phyloP scores from a whole-genome alignment of 2,113 vertebrate species.

The Meleagris gallopavo region DNA sequence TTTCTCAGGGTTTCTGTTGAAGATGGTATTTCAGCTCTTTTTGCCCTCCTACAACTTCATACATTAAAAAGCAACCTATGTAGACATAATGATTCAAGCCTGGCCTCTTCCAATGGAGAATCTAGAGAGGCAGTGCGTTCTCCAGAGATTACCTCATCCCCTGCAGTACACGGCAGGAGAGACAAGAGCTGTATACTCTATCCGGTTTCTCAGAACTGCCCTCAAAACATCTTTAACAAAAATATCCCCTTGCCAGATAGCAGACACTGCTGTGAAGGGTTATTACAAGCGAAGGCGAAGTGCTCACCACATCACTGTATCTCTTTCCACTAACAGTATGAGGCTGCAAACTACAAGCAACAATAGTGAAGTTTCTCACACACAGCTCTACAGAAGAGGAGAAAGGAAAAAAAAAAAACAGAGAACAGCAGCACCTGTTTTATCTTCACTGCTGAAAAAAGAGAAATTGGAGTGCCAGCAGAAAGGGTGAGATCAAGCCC shows the following conservation, averaged over 20 bases:
- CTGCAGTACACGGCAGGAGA: background rate
- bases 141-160: background rate
- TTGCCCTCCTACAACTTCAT: background rate
- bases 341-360: background rate
- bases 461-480: background rate
- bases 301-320: background rate
- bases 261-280: background rate
- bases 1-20: background rate
- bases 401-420: background rate
- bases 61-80: background rate
- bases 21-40: background rate
- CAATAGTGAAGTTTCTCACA: background rate
- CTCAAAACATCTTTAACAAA: background rate
- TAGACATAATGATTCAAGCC: background rate
- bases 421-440: background rate
- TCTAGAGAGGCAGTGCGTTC: background rate
- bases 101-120: background rate
- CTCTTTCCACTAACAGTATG: background rate
- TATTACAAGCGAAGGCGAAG: background rate
- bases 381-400: background rate
- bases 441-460: background rate
- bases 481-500: background rate
- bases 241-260: background rate
- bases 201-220: background rate
- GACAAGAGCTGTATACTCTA: rapidly evolving